Conservation (phyloP, 2,888 invertebrate genomes). For the Chorisops tibialis region DNA sequence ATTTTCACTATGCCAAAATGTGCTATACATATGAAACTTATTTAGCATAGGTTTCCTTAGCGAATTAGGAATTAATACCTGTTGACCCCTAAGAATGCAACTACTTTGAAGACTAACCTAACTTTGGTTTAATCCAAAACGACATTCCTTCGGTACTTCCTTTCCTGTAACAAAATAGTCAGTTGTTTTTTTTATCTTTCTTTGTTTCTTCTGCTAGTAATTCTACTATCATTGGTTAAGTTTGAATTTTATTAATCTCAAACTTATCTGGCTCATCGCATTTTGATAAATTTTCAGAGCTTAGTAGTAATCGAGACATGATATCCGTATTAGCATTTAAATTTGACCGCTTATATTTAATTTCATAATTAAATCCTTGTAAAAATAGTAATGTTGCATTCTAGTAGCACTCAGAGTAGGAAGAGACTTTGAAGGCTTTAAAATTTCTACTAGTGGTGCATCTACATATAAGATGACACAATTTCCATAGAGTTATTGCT, state of each 20-base stretch:
- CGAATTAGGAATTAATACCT: background rate
- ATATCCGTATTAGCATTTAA: slow-evolving; percentile 30
- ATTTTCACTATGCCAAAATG: slow-evolving; percentile 29
- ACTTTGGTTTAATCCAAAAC: background rate
- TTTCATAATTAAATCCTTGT: no score
- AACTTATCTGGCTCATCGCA: slow-evolving; percentile 26
- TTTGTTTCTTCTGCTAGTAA: slow-evolving; percentile 11
- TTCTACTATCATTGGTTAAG: slow-evolving; percentile 14
- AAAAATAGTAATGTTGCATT: no score
- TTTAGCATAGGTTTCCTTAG: background rate
- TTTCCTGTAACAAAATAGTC: background rate
- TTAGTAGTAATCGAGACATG: slow-evolving; percentile 23
- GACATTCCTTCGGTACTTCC: background rate
- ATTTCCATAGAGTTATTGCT: slow-evolving; percentile 46
- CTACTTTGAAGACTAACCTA: slow-evolving; percentile 34
- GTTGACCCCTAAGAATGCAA: slow-evolving; percentile 5
- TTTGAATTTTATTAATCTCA: slow-evolving; percentile 27
- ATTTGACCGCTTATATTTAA: no score
- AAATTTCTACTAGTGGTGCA: slow-evolving; percentile 43
- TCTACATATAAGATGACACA: slow-evolving; percentile 45
- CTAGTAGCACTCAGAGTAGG: slow-evolving; percentile 31
- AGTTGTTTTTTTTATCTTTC: background rate
- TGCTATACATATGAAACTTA: slow-evolving; percentile 25
- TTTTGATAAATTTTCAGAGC: background rate
- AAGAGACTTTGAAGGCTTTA: slow-evolving; percentile 31